Base-by-base conservation (phyloP, 1,140 invertebrate species). In the Anoplophora glabripennis region DNA sequence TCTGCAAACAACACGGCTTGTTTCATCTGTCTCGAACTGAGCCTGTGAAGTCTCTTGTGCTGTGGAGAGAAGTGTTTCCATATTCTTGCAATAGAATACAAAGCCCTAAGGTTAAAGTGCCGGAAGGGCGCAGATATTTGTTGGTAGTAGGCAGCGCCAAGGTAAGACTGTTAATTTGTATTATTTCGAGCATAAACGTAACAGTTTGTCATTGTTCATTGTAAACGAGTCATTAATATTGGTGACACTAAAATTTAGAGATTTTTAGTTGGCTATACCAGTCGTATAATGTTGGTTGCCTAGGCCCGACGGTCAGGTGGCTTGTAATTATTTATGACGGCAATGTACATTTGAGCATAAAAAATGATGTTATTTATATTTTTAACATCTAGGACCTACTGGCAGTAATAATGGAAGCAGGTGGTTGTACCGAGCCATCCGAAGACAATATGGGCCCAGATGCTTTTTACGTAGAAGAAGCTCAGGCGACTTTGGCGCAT, bases 21-120 rank as follows among this genome's bases (percentile, higher is more conserved):
- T 72, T 90, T 12, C 80, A 84, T 69, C 75, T 90, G 10, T 81
- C 85, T 18, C 77, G 75, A 47, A 82, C 81, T 0, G 85, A 88
- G 59, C 77, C 84, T 15, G 77, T 89, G 0, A 85, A 86, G 52
- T 85, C 85, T 56, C 71, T 91, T 17, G 82, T 91, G n/a, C 74
- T 89, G 9, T 92, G 89, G 89, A 85, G 83, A 70, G 86, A 88
- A 78, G 84, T 90, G 15, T 87, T 81, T 67, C 81, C 81, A 10
- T 69, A 70, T 9, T 81, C 80, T 0, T 79, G 75, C 49, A 74
- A 76, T 56, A 66, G 73, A 45, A 73, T 72, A 8, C 56, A 57
- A 45, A 44, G 60, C 55, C 35, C 56, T 17, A 38, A 61, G 67
- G 69, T 65, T 62, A 75, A 78, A 68, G 74, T 83, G 55, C 79